A percentile compares a stretch with the other conserved stretches of the same genome.
phyloP scores from a whole-genome alignment of 2,797 vertebrate genomes.

The Cyclura pinguis region DNA sequence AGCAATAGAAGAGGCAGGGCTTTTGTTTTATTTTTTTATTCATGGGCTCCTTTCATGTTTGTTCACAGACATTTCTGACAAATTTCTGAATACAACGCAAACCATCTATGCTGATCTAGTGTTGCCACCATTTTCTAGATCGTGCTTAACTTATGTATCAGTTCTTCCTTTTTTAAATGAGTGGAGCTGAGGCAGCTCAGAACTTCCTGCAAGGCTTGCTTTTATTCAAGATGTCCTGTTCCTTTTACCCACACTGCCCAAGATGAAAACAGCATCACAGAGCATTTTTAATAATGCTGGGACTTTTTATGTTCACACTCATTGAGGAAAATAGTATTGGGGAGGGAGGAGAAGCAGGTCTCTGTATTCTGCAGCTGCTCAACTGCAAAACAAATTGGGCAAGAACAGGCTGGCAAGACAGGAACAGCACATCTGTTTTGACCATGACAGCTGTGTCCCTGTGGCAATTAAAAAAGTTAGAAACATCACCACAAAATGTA shows the following conservation, averaged over 20 bases:
- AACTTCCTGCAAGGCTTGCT: not conserved
- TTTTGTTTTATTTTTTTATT: not conserved
- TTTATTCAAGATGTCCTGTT: slow-evolving; percentile 7
- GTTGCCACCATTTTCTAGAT: not conserved
- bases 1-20: too few relatives aligned
- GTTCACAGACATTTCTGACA: not conserved
- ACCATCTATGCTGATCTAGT: not conserved
- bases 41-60: not conserved
- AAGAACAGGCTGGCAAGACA: slow-evolving; percentile 32
- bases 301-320: slow-evolving; percentile 6
- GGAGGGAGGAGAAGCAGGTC: not conserved
- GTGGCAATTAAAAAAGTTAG: slow-evolving; percentile 6
- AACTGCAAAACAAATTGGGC: slow-evolving; percentile 1
- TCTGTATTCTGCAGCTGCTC: slow-evolving; percentile 12
- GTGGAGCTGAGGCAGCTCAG: not conserved
- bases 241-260: not conserved
- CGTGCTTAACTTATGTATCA: not conserved
- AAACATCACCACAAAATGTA: slow-evolving; percentile 31
- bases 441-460: slow-evolving; percentile 10
- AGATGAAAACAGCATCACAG: slow-evolving; percentile 15
- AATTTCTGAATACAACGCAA: not conserved
- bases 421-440: slow-evolving; percentile 27
- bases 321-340: slow-evolving; percentile 24
- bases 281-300: not conserved
- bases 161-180: not conserved